Conservation (phyloP, 2,888 invertebrate genomes). For the Corbicula japonica region DNA sequence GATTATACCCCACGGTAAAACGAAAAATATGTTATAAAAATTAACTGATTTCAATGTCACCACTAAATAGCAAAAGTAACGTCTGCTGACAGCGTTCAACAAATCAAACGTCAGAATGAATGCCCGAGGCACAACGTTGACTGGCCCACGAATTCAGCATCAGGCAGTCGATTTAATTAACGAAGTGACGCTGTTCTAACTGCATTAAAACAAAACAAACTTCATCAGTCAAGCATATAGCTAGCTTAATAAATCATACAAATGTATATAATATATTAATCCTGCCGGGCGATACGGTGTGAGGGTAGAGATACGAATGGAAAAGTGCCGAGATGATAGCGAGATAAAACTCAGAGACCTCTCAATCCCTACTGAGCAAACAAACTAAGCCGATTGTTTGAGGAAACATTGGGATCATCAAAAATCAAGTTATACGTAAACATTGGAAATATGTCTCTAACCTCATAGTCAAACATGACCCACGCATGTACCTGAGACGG, state of each 20-base stretch:
- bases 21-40: slow-evolving; percentile 25
- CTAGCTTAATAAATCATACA: slow-evolving; percentile 16
- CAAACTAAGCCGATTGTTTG: slow-evolving; percentile 57
- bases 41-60: slow-evolving; percentile 43
- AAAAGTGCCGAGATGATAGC: slow-evolving; percentile 38
- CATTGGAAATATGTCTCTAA: slow-evolving; percentile 47
- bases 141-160: no score
- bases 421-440: slow-evolving; percentile 61
- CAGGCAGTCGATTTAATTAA: no score
- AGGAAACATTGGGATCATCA: slow-evolving; percentile 49
- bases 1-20: slow-evolving; percentile 18
- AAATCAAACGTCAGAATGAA: slow-evolving; percentile 48
- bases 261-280: slow-evolving; percentile 23
- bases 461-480: slow-evolving; percentile 30
- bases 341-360: slow-evolving; percentile 18
- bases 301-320: slow-evolving; percentile 18
- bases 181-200: no score
- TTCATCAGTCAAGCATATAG: slow-evolving; percentile 11
- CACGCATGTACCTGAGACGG: slow-evolving; percentile 9
- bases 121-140: slow-evolving; percentile 11
- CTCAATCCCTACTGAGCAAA: slow-evolving; percentile 38
- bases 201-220: slow-evolving; percentile 11
- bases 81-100: slow-evolving; percentile 33
- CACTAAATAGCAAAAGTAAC: slow-evolving; percentile 14
- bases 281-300: slow-evolving; percentile 1